Evolutionary conservation across 64 coral and sea anemone species (phyloP), one percentile per base, ranked within the genome.

Genomic region (Actinia equina): DNA sequence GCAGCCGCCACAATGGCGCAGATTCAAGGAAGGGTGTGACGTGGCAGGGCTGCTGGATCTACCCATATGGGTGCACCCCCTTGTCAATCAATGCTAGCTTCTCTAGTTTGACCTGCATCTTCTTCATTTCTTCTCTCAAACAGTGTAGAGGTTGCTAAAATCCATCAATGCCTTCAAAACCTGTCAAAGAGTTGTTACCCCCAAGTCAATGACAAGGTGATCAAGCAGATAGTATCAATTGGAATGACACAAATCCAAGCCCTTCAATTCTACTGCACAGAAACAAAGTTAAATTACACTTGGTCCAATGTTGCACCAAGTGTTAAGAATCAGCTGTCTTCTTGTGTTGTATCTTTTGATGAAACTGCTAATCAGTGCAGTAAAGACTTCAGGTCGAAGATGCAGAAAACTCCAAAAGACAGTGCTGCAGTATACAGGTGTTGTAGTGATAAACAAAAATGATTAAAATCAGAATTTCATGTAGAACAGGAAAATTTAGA

Each of bases 191-290:
- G 52, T 9, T 52, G 45, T 82, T 57, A 82, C 44, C 44, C 80
- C 8, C 80, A 82, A 52, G 18, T 82, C 22, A 51, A 51, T 82
- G 80, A 52, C 22, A 57, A 51, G 19, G 44, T 82, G 44, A 27
- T 82, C 80, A 57, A 82, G 44, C 44, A 82, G 45, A 22, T 82
- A 46, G 80, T 82, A 8, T 53, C 80, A 11, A 22, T 82, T 25
- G 80, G 44, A 44, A 52, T 82, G 44, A 82, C 43, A 18, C 80
- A 82, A 82, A 82, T 82, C 5, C 44, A 82, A 57, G 80, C 45
- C 80, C 44, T 52, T 57, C 18, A 6, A 49, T 82, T 82, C 80
- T 82, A 82, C 80, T 82, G 80, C 80, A 74, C 69, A 74, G 69
- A 74, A 74, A 74, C 69, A 30, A 74, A 74, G 69, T 37, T 74